Conservation (phyloP, 1,140 invertebrate species). For the Scylla paramamosain region DNA sequence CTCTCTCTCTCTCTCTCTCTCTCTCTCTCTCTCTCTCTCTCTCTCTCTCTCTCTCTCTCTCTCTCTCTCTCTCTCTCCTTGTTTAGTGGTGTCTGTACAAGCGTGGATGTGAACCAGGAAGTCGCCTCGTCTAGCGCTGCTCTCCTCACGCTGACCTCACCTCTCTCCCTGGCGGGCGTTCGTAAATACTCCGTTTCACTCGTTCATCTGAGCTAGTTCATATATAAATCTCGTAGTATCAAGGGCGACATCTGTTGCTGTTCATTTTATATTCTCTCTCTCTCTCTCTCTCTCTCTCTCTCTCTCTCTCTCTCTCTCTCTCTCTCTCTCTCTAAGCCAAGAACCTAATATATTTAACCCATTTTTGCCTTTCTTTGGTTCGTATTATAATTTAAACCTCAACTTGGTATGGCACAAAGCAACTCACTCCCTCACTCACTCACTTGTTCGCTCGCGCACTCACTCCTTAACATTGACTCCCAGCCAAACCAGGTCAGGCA, state of each 20-base stretch:
- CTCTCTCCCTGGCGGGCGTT: not conserved
- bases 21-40: not conserved
- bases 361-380: not conserved
- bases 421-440: constrained; percentile 25
- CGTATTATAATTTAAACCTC: not conserved
- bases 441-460: not conserved
- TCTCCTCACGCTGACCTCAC: not conserved
- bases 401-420: not conserved
- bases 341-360: not conserved
- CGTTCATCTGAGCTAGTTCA: not conserved
- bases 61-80: not conserved
- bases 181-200: not conserved
- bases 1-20: not conserved
- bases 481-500: not conserved
- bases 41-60: not conserved
- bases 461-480: not conserved
- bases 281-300: constrained; percentile 13
- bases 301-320: constrained; percentile 29
- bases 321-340: not conserved
- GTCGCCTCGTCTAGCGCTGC: not conserved
- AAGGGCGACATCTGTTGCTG: not conserved
- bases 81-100: not conserved
- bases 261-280: not conserved
- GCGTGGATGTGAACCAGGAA: not conserved
- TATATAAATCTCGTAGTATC: not conserved